These are phyloP conservation scores for Rhabdomys dilectus DNA, from an alignment of 2,113 vertebrate species.

Conservation along the genomic window DNA sequence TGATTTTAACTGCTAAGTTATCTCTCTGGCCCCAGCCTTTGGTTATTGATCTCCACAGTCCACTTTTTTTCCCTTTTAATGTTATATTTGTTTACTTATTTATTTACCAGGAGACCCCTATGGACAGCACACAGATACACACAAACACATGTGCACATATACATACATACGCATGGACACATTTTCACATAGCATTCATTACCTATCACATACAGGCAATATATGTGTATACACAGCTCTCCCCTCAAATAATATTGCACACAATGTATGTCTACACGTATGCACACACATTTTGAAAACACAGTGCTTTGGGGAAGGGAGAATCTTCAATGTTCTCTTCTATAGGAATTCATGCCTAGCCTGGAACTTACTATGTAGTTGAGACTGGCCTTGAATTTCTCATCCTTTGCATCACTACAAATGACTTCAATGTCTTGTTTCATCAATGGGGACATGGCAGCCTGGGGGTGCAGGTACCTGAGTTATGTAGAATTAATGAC, in stretches of 20 bases:
- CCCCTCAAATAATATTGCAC: background rate
- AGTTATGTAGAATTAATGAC: background rate
- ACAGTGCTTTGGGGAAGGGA: background rate
- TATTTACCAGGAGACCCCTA: background rate
- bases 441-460: background rate
- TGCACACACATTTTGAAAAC: background rate
- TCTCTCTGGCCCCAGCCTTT: background rate
- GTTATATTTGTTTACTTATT: background rate
- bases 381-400: background rate
- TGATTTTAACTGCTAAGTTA: background rate
- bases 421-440: background rate
- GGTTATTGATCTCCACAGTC: background rate
- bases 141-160: rapidly evolving
- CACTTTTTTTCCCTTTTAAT: background rate
- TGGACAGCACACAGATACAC: background rate
- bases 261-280: background rate
- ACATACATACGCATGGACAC: no score
- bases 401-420: background rate
- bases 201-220: background rate
- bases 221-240: background rate
- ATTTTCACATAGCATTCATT: background rate
- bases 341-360: background rate
- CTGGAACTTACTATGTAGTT: background rate
- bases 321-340: background rate
- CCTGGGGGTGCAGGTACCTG: no score